Conservation (phyloP, 1,140 invertebrate genomes). For the Scaptomyza graminum region DNA sequence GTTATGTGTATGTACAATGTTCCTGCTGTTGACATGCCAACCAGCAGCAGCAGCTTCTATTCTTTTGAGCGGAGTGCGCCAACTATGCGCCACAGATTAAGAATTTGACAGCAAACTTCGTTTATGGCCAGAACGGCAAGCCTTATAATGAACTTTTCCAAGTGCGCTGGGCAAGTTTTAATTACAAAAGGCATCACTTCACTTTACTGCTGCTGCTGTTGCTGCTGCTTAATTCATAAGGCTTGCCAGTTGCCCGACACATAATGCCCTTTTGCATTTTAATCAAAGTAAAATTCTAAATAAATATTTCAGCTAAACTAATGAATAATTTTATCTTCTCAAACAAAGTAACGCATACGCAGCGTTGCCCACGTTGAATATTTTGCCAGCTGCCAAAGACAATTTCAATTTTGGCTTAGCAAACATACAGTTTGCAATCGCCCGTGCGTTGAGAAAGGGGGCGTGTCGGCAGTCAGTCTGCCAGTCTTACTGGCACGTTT, state of each 20-base stretch:
- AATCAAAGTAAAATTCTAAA: slow-evolving; percentile 79
- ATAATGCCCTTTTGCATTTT: slow-evolving; percentile 57
- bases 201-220: slow-evolving; percentile 7
- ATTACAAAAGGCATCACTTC: slow-evolving; percentile 61
- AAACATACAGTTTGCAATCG: background rate
- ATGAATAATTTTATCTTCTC: slow-evolving; percentile 67
- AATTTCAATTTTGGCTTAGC: slow-evolving; percentile 64
- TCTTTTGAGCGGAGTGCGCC: slow-evolving; percentile 66
- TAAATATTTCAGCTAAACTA: slow-evolving; percentile 68
- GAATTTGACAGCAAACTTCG: slow-evolving; percentile 66
- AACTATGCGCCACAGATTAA: slow-evolving; percentile 74
- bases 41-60: slow-evolving; percentile 35
- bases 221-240: slow-evolving; percentile 68
- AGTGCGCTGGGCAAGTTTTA: slow-evolving; percentile 67
- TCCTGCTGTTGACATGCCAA: slow-evolving; percentile 18
- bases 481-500: slow-evolving; percentile 68
- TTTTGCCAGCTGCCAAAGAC: slow-evolving; percentile 41
- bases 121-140: background rate
- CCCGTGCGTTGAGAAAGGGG: slow-evolving; percentile 25
- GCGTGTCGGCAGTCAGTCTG: slow-evolving; percentile 35
- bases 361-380: slow-evolving; percentile 8
- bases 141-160: slow-evolving; percentile 70
- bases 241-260: slow-evolving; percentile 44
- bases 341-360: slow-evolving; percentile 35
- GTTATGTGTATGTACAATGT: slow-evolving; percentile 4